A percentile compares a stretch with the other conserved stretches of the same genome.
phyloP scores from a whole-genome alignment of 2,888 invertebrate species.

The Apoda limacodes region DNA sequence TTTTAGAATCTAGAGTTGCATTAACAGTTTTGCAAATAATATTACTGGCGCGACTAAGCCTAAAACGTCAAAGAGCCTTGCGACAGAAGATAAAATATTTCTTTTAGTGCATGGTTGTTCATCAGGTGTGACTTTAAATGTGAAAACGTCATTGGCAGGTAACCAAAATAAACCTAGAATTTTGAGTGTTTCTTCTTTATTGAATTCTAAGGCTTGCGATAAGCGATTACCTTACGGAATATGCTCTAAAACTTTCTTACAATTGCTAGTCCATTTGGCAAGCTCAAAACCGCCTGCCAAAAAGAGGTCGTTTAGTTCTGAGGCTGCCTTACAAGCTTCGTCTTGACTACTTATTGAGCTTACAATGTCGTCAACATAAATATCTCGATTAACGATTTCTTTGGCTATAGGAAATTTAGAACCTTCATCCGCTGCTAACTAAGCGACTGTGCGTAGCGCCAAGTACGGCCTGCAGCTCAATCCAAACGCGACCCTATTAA shows the following conservation, averaged over 20 bases:
- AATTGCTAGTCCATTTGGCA: constrained; percentile 14
- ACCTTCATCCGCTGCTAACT: constrained; percentile 10
- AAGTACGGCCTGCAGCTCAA: constrained; percentile 12
- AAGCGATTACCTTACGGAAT: constrained; percentile 10
- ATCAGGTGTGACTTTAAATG: constrained; percentile 1
- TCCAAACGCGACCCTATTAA: constrained; percentile 15
- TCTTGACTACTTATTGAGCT: constrained; percentile 4
- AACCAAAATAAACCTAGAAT: constrained; percentile 13
- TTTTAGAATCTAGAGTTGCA: constrained; percentile 5
- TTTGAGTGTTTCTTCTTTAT: constrained; percentile 7
- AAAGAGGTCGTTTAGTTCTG: constrained; percentile 7
- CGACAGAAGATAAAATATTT: constrained; percentile 10
- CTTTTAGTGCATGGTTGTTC: constrained; percentile 7
- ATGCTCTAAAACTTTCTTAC: constrained; percentile 5
- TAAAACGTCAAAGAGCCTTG: constrained; percentile 10
- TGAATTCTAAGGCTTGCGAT: constrained; percentile 4
- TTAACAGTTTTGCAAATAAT: constrained; percentile 4
- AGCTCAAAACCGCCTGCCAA: constrained; percentile 12
- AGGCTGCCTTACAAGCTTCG: constrained; percentile 7
- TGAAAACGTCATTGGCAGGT: constrained; percentile 9
- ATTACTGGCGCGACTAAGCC: constrained; percentile 13
- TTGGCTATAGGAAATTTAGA: constrained; percentile 5
- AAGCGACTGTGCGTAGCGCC: constrained; percentile 11
- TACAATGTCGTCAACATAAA: constrained; percentile 14
- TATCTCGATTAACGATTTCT: constrained; percentile 12